A percentile compares a stretch with the other conserved stretches of the same genome.
Conservation (phyloP, 2,797 vertebrate genomes). For the Simalia tracyae region DNA sequence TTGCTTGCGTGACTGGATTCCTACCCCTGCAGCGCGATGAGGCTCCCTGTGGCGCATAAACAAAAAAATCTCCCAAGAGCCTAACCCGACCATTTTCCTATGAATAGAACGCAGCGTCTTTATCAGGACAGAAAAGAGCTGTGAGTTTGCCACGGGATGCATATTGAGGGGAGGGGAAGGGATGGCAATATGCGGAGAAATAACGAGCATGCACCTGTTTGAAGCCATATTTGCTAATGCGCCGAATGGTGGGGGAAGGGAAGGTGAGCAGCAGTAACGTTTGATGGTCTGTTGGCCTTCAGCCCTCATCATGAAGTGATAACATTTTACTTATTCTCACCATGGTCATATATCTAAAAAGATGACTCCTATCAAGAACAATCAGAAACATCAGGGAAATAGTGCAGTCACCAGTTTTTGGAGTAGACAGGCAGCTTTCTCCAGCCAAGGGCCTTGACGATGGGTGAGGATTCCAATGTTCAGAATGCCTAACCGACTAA, state of each 20-base stretch:
- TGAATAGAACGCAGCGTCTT: conserved; percentile 66
- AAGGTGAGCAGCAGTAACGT: not conserved
- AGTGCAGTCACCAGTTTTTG: not conserved
- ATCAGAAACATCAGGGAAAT: not conserved
- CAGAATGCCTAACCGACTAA: not conserved
- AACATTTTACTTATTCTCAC: not conserved
- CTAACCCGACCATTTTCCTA: conserved; percentile 62
- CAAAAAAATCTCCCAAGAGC: conserved; percentile 61
- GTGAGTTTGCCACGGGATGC: not conserved
- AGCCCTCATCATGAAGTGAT: not conserved
- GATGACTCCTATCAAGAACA: not conserved
- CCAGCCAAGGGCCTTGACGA: not conserved
- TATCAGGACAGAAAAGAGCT: conserved; percentile 49
- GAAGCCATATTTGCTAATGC: conserved; percentile 15
- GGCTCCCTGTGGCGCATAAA: conserved; percentile 62
- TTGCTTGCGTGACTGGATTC: conserved; percentile 61
- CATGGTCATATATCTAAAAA: not conserved
- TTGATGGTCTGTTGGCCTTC: not conserved
- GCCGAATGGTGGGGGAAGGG: not conserved
- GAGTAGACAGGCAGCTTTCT: not conserved
- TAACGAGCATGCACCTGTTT: conserved; percentile 16
- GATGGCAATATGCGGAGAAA: conserved; percentile 36
- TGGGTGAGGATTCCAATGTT: not conserved
- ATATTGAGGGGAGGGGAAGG: conserved; percentile 31
- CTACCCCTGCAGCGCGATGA: conserved; percentile 48